Percentiles rank a stretch among this genome's conserved stretches.
phyloP scores from a whole-genome alignment of 2,888 invertebrate species.

The Torymus aiolomorphi region DNA sequence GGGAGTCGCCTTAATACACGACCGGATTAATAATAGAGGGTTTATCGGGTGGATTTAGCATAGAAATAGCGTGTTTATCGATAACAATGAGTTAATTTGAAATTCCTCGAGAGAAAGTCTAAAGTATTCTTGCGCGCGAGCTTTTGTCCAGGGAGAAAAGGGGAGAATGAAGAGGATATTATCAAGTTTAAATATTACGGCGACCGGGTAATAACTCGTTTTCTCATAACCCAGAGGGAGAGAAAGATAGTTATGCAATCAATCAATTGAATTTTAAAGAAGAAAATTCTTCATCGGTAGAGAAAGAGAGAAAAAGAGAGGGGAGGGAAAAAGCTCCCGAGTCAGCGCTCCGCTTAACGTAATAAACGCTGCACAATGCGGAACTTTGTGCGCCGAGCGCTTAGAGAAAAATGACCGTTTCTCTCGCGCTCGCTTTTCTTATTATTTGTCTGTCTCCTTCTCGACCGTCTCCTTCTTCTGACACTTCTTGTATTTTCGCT shows the following conservation, averaged over 20 bases:
- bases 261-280: constrained; percentile 43
- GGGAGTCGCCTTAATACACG: not conserved
- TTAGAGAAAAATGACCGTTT: constrained; percentile 21
- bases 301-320: too few species aligned
- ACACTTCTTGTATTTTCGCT: too few species aligned
- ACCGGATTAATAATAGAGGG: not conserved
- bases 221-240: not conserved
- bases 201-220: constrained; percentile 11
- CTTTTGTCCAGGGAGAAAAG: too few species aligned
- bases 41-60: not conserved
- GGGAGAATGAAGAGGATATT: too few species aligned
- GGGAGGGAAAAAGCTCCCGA: constrained; percentile 13
- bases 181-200: not conserved
- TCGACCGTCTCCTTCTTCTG: not conserved
- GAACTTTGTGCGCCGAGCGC: constrained; percentile 16
- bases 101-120: too few species aligned
- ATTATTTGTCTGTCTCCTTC: constrained; percentile 10
- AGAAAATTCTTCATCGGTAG: not conserved
- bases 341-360: constrained; percentile 25
- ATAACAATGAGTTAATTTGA: too few species aligned
- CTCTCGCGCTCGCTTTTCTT: not conserved
- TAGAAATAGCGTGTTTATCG: too few species aligned
- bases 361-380: constrained; percentile 40
- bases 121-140: too few species aligned
- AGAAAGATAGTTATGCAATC: constrained; percentile 8